These are phyloP conservation scores for Bactericera cockerelli DNA, from an alignment of 1,140 invertebrate genomes.

Conservation along the genomic window DNA sequence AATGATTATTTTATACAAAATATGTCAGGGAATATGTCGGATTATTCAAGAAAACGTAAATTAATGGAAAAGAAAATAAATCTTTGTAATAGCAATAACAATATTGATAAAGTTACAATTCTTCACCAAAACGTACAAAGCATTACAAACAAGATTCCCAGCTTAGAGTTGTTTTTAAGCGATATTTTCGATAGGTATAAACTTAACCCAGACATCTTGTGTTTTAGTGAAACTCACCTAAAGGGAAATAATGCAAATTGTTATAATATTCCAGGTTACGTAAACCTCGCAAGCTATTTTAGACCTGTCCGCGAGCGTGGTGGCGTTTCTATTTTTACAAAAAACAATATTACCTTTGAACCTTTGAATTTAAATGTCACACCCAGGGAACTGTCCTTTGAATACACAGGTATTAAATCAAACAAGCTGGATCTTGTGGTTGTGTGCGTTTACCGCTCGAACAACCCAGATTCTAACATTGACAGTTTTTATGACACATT, in stretches of 20 bases:
- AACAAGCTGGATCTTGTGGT: background rate
- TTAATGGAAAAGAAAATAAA: too few species aligned
- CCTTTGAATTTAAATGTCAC: background rate
- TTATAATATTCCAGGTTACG: background rate
- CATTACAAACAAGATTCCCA: background rate
- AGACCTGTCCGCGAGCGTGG: background rate
- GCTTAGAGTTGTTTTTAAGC: background rate
- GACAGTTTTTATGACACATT: background rate
- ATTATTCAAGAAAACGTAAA: too few species aligned
- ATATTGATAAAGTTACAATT: background rate
- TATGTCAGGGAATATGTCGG: too few species aligned
- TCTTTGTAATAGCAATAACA: too few species aligned
- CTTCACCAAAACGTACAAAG: background rate
- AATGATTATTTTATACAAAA: too few species aligned
- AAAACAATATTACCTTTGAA: background rate
- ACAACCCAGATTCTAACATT: background rate
- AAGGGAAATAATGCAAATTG: background rate
- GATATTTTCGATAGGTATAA: background rate
- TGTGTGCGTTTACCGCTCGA: background rate
- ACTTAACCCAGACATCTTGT: background rate
- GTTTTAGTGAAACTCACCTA: background rate
- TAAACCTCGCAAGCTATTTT: background rate
- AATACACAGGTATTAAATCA: background rate
- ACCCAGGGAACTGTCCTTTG: background rate
- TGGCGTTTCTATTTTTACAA: background rate